These are phyloP conservation scores for Dolichotis patagonum DNA, from an alignment of 2,113 vertebrate species.

Conservation along the genomic window DNA sequence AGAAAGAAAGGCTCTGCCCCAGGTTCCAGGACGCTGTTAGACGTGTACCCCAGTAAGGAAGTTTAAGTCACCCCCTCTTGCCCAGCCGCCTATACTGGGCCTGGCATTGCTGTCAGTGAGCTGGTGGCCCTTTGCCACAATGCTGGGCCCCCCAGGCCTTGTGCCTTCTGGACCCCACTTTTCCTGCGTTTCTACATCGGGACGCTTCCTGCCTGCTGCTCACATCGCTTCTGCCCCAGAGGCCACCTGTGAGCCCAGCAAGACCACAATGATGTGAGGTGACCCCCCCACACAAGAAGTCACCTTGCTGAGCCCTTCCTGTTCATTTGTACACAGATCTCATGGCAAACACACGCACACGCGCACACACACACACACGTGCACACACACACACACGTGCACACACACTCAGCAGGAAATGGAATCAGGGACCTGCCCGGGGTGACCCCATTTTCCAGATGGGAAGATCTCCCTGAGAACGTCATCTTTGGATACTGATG, in stretches of 20 bases:
- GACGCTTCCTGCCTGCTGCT: not conserved
- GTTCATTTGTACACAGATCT: fast-evolving
- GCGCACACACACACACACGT: too few relatives aligned
- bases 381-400: too few relatives aligned
- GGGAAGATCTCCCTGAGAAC: not conserved
- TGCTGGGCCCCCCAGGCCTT: not conserved
- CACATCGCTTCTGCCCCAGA: not conserved
- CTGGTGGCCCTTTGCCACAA: fast-evolving
- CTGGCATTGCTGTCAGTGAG: fast-evolving
- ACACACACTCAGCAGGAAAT: too few relatives aligned
- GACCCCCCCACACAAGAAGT: not conserved
- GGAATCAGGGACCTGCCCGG: not conserved
- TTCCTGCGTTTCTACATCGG: fast-evolving
- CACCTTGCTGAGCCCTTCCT: too few relatives aligned
- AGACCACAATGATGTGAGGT: fast-evolving
- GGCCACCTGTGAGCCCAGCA: not conserved
- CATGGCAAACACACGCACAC: not conserved
- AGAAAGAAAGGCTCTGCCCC: not conserved
- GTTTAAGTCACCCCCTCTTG: not conserved
- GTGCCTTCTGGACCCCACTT: not conserved
- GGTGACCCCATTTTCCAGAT: not conserved
- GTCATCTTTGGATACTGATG: not conserved
- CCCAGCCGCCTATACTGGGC: not conserved
- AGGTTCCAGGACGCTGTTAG: fast-evolving
- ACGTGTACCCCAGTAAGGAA: too few relatives aligned